A percentile compares a stretch with the other conserved stretches of the same genome.
Evolutionary conservation across 2,113 vertebrate genomes (phyloP).

Genomic region (Ancistrus triradiatus): DNA sequence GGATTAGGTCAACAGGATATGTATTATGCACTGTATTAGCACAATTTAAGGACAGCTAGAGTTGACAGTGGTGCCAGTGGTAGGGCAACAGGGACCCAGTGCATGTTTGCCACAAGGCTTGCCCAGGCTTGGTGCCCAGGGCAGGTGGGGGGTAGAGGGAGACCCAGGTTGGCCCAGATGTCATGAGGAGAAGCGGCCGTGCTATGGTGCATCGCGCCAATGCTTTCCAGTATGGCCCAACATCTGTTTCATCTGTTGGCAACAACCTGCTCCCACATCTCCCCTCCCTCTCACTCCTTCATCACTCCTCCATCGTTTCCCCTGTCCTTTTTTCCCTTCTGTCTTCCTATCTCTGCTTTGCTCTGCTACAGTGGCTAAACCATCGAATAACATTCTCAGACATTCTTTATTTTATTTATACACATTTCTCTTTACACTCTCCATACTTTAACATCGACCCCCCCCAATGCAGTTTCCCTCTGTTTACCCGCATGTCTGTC

Average conservation of each 20-base stretch:
- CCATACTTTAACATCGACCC: not conserved
- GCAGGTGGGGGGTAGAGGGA: conserved; percentile 74
- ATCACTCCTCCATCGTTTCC: conserved; percentile 41
- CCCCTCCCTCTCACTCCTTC: conserved; percentile 45
- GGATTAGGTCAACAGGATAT: no score
- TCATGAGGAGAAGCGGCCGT: conserved; percentile 80
- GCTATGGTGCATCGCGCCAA: conserved; percentile 82
- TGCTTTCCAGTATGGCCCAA: conserved; percentile 87
- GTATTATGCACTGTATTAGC: no score
- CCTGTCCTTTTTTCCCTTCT: conserved; percentile 4
- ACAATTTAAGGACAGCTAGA: no score
- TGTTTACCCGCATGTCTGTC: conserved; percentile 63
- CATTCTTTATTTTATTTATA: conserved; percentile 11
- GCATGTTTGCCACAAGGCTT: conserved; percentile 83
- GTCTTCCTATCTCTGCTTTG: conserved; percentile 5
- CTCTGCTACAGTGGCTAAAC: conserved; percentile 2
- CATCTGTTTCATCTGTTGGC: conserved; percentile 96
- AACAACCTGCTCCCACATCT: conserved; percentile 61
- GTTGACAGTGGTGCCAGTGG: conserved; percentile 84
- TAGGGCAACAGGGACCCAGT: conserved; percentile 69
- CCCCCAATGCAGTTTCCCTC: not conserved
- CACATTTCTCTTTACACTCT: conserved; percentile 14
- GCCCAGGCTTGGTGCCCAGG: conserved; percentile 83
- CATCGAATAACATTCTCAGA: not conserved
- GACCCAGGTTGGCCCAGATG: conserved; percentile 91